These are phyloP conservation scores for Gymnarchus niloticus DNA, from an alignment of 2,113 vertebrate genomes.

Conservation along the genomic window DNA sequence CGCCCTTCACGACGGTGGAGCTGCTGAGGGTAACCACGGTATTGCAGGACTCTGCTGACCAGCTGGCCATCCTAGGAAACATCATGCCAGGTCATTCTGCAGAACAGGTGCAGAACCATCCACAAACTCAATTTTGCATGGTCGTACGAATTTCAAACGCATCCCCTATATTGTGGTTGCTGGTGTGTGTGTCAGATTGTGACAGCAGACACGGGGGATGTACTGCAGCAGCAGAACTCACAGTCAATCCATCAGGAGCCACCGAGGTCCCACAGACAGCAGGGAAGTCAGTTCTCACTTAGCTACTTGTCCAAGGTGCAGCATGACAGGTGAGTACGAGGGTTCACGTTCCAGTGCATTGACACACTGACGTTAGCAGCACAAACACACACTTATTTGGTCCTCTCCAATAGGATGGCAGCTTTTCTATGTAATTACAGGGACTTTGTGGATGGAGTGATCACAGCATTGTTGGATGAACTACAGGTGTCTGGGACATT, in stretches of 20 bases:
- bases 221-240: conserved; percentile 27
- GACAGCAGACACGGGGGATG: conserved; percentile 40
- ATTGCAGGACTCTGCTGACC: conserved; percentile 64
- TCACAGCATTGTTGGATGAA: conserved; percentile 50
- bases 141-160: background rate
- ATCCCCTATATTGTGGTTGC: background rate
- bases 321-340: conserved; percentile 59
- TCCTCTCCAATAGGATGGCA: background rate
- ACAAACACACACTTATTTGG: background rate
- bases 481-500: conserved; percentile 59
- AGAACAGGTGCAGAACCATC: background rate
- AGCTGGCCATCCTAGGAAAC: conserved; percentile 67
- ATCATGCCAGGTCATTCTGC: conserved; percentile 55
- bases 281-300: conserved; percentile 37
- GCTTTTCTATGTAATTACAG: conserved; percentile 46
- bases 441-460: conserved; percentile 60
- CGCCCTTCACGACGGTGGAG: conserved; percentile 48
- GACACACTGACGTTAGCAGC: background rate
- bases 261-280: conserved; percentile 2
- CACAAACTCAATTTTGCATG: background rate
- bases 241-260: background rate
- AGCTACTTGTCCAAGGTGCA: conserved; percentile 64
- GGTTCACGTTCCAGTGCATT: background rate
- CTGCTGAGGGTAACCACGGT: conserved; percentile 57
- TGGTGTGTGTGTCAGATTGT: conserved; percentile 40